Evolutionary conservation across 2,113 vertebrate species (phyloP), one percentile per base, ranked within the genome.

Genomic region (Brachyhypopomus occidentalis): DNA sequence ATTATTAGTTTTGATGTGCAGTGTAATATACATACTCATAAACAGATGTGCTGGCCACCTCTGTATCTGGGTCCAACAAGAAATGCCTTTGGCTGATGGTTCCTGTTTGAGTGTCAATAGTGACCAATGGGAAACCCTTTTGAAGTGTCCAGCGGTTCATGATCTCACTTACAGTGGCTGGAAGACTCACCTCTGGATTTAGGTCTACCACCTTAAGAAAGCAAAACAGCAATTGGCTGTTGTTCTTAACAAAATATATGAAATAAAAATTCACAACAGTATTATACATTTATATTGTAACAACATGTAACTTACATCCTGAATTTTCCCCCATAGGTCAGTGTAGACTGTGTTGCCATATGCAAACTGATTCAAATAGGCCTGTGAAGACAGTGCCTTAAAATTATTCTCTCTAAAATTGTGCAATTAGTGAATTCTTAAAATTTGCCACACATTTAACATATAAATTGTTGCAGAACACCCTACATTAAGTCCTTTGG

Each of bases 131-230:
- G 78, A 95, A 98, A 78, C 97, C 97, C 96, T 97, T 98, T 89
- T 98, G 97, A 81, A 96, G 93, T 0, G 89, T 95, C 97, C 97
- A 98, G 58, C 91, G 93, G 81, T 97, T 94, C 96, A 98, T 97
- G 88, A 98, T 97, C 0, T 87, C 0, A 0, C 79, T 0, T 27
- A 98, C 85, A 0, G 0, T 0, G 3, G 0, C 0, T 0, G 95
- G 95, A 58, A 96, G 90, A 0, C 0, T 0, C 0, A 88, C 0
- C 0, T 0, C 0, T 22, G 0, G 0, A 0, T 0, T 27, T 0
- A 9, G 0, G 0, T 85, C 0, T 0, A 90, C 94, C 69, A 95
- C 96, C 78, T 85, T 48, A 5, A 34, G 84, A 69, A 8, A 17
- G 45, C 11, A 17, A 76, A 62, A 30, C 3, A 75, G 36, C 52